Evolutionary conservation across 2,797 vertebrate genomes (phyloP).

Genomic region (Lepus townsendii): DNA sequence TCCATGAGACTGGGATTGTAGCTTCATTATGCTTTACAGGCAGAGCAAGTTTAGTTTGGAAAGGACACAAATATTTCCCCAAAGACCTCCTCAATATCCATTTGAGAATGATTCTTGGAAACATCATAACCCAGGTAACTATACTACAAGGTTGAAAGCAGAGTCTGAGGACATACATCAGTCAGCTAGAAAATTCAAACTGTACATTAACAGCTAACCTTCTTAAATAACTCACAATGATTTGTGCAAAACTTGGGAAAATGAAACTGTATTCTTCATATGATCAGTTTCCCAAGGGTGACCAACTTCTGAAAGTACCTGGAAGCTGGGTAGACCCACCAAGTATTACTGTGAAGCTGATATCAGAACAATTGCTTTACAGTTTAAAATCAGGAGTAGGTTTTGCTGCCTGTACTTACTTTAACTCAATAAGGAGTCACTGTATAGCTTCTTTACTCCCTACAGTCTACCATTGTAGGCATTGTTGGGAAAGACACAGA

Average conservation of each 20-base stretch:
- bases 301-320: not conserved
- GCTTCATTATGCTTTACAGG: conserved; percentile 82
- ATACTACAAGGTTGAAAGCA: not conserved
- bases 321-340: not conserved
- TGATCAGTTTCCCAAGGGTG: not conserved
- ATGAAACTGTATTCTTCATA: not conserved
- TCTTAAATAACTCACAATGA: conserved; percentile 18
- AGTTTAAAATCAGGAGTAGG: not conserved
- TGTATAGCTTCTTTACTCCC: no score
- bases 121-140: not conserved
- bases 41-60: conserved; percentile 83
- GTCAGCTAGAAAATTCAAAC: conserved; percentile 7
- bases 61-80: conserved; percentile 75
- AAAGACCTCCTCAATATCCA: conserved; percentile 53
- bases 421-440: conserved; percentile 12
- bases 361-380: not conserved
- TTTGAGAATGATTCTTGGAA: conserved; percentile 81
- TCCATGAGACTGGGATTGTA: conserved; percentile 73
- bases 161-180: not conserved
- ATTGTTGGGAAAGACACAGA: conserved; percentile 18
- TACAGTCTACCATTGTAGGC: not conserved
- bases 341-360: not conserved
- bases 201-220: not conserved
- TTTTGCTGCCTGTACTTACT: not conserved
- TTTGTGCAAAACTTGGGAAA: not conserved